Conservation (phyloP, 2,797 vertebrate genomes). For the Pseudocheirus occidentalis region DNA sequence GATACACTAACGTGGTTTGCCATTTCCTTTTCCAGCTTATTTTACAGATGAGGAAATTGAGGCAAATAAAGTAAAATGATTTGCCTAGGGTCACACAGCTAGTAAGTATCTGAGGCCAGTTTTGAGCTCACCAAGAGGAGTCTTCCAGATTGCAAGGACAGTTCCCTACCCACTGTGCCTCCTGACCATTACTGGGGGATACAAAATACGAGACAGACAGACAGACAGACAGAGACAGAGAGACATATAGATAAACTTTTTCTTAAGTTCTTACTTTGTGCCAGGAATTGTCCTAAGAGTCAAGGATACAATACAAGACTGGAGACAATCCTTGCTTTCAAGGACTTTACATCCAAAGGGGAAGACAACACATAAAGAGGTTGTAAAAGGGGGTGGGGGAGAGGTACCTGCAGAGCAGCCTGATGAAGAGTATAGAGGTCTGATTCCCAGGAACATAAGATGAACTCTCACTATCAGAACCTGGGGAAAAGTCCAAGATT, state of each 20-base stretch:
- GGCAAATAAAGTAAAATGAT: not conserved
- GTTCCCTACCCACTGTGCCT: not conserved
- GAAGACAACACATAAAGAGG: not conserved
- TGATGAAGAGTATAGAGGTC: not conserved
- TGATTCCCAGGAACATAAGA: not conserved
- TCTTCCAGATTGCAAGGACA: too few species aligned
- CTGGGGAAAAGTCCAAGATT: not conserved
- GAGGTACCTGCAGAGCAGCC: not conserved
- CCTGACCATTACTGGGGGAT: not conserved
- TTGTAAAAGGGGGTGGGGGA: not conserved
- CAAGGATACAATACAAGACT: not conserved
- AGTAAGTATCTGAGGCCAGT: not conserved
- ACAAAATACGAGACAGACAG: not conserved
- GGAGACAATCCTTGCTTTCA: not conserved
- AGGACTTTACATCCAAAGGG: not conserved
- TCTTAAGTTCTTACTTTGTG: not conserved
- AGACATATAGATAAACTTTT: not conserved
- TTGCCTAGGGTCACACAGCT: not conserved
- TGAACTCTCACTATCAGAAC: not conserved
- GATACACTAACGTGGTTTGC: too few species aligned
- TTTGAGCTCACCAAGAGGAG: too few species aligned
- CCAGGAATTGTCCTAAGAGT: not conserved
- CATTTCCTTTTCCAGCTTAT: too few species aligned
- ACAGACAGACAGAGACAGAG: not conserved
- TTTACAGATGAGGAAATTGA: not conserved